Conservation (phyloP, 2,888 invertebrate species). For the Drosophila quinaria region DNA sequence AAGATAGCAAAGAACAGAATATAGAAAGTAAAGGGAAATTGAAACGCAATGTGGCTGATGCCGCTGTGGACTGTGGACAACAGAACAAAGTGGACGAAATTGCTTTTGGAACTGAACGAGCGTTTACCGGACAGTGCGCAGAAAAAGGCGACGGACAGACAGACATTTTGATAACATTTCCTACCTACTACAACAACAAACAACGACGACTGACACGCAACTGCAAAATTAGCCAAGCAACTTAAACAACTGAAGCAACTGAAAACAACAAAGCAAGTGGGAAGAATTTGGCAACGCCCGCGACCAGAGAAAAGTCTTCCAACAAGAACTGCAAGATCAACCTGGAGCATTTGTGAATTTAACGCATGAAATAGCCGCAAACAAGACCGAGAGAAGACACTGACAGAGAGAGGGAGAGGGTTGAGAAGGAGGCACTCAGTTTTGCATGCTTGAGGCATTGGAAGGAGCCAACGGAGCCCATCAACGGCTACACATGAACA, state of each 20-base stretch:
- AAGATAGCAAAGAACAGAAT: not conserved
- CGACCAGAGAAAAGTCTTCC: not conserved
- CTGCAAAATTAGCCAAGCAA: constrained; percentile 42
- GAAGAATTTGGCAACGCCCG: not conserved
- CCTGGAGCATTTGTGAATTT: constrained; percentile 41
- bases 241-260: not conserved
- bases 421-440: constrained; percentile 17
- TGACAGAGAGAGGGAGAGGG: not conserved
- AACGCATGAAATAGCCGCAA: constrained; percentile 55
- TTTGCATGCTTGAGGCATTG: constrained; percentile 66
- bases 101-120: constrained; percentile 71
- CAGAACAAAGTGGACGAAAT: constrained; percentile 81
- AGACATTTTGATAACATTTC: constrained; percentile 74
- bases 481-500: constrained; percentile 77
- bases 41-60: constrained; percentile 81
- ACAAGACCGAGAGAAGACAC: constrained; percentile 17
- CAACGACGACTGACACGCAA: constrained; percentile 36
- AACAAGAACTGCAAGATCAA: constrained; percentile 4
- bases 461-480: constrained; percentile 28
- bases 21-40: constrained; percentile 48
- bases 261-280: constrained; percentile 11
- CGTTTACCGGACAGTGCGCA: constrained; percentile 46
- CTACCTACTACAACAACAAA: constrained; percentile 35
- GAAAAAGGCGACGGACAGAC: constrained; percentile 27
- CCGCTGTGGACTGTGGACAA: constrained; percentile 73